phyloP scores from a whole-genome alignment of 1,140 invertebrate species.

The Drosophila takahashii region DNA sequence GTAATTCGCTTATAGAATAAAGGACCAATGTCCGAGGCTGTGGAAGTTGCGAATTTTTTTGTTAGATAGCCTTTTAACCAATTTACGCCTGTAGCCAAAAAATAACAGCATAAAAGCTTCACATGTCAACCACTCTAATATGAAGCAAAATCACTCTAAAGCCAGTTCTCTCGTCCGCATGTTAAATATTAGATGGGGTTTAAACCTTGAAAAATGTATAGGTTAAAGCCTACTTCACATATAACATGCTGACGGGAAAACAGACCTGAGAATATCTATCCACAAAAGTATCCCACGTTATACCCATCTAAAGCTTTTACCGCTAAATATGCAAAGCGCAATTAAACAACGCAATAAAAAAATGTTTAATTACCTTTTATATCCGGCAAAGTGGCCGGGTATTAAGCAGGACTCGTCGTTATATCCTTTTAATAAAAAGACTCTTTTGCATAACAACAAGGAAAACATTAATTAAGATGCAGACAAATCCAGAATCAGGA shows the following conservation, averaged over 20 bases:
- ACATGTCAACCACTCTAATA: not conserved
- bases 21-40: slow-evolving; percentile 12
- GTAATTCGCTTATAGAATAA: slow-evolving; percentile 68
- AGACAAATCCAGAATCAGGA: slow-evolving; percentile 54
- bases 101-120: slow-evolving; percentile 43
- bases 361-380: slow-evolving; percentile 76
- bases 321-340: slow-evolving; percentile 73
- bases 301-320: slow-evolving; percentile 7
- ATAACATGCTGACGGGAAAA: too few relatives aligned
- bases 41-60: slow-evolving; percentile 5
- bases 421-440: slow-evolving; percentile 74
- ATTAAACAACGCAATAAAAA: slow-evolving; percentile 67
- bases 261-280: not conserved
- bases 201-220: too few relatives aligned
- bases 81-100: slow-evolving; percentile 58
- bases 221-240: too few relatives aligned
- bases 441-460: slow-evolving; percentile 74
- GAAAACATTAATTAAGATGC: slow-evolving; percentile 80
- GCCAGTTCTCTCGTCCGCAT: too few relatives aligned
- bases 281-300: not conserved
- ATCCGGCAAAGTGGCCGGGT: slow-evolving; percentile 55
- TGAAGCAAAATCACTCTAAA: not conserved
- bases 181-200: too few relatives aligned
- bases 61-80: slow-evolving; percentile 59
- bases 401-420: slow-evolving; percentile 14